Evolutionary conservation across 2,888 invertebrate species (phyloP).

Genomic region (Leucoma salicis): DNA sequence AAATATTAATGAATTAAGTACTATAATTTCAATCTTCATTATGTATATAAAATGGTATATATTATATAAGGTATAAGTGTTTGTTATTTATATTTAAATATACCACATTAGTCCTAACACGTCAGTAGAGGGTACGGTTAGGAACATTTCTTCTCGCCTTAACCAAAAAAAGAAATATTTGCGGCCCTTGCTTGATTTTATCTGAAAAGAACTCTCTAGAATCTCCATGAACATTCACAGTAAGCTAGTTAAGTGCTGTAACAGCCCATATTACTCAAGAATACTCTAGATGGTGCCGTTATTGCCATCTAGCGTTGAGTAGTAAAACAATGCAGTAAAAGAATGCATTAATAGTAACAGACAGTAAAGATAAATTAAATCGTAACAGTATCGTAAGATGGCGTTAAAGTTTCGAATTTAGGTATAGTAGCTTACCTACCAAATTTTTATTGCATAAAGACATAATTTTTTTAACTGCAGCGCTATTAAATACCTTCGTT

Average conservation of each 20-base stretch:
- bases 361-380: background rate
- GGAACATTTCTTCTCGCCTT: too few relatives aligned
- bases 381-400: constrained; percentile 19
- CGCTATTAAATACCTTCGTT: background rate
- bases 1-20: too few relatives aligned
- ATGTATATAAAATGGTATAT: too few relatives aligned
- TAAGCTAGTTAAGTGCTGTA: background rate
- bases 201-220: constrained; percentile 21
- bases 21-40: too few relatives aligned
- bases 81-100: too few relatives aligned
- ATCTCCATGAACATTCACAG: constrained; percentile 12
- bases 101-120: too few relatives aligned
- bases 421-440: too few relatives aligned
- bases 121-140: too few relatives aligned
- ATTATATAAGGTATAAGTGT: too few relatives aligned
- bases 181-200: constrained; percentile 10
- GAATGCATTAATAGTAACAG: too few relatives aligned
- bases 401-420: constrained; percentile 2
- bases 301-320: constrained; percentile 42
- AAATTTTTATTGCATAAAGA: too few relatives aligned
- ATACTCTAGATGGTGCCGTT: constrained; percentile 25
- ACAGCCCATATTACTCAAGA: background rate
- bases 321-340: constrained; percentile 24
- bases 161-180: background rate
- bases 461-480: background rate